Evolutionary conservation across 2,113 vertebrate genomes (phyloP), one percentile per base, ranked within the genome.

Genomic region (Etheostoma cragini): DNA sequence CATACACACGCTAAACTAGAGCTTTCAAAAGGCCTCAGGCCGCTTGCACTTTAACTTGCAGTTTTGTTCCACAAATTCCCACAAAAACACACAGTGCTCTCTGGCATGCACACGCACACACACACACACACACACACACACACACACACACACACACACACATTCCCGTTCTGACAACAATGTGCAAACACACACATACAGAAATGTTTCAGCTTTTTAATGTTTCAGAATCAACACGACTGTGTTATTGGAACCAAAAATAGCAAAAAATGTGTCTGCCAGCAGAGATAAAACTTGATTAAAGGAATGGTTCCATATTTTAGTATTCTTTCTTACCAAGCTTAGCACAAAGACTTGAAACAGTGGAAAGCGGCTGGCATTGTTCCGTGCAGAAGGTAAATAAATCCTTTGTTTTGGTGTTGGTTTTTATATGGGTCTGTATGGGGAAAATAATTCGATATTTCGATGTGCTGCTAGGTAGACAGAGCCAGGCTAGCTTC

Each of bases 11-110:
- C 42, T 52, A 56, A 50, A 69, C n/a, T 38, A 33, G n/a, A 53
- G 72, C 76, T 81, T 69, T 82, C 45, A 76, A 64, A 87, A 56
- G 61, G 73, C 90, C 88, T 53, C 8, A 7, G 62, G 86, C 77
- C 17, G 19, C 78, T 77, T 80, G 76, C 52, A 68, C 67, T 81
- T 73, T 65, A 68, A 75, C 52, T 17, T 54, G 21, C n/a, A 62
- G 22, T 58, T 70, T 57, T 76, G 66, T 61, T 30, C 26, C 38
- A 22, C 81, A 56, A 30, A 78, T 35, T 66, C 26, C 11, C 33
- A 53, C 22, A 47, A 74, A 83, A 65, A 68, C 30, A 68, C 21
- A 74, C 11, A 53, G 42, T 5, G 8, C 47, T 50, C 49, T 50
- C 47, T 22, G 30, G 73, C 46, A 38, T 17, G 17, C 46, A 47